These are phyloP conservation scores for Enteromius treurensis DNA, from an alignment of 2,797 vertebrate species.

Conservation along the genomic window DNA sequence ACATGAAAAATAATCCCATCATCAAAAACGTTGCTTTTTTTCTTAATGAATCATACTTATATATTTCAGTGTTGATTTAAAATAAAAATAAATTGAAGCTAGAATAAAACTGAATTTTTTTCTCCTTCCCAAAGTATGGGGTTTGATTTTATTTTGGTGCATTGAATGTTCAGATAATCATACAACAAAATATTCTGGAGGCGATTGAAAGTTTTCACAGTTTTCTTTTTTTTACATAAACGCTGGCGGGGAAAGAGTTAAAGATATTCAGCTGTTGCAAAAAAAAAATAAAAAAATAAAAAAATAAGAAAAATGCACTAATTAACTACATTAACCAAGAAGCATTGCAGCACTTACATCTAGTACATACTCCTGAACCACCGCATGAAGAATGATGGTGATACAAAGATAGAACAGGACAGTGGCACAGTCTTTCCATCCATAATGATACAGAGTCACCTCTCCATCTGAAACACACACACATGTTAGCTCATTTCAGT, in stretches of 20 bases:
- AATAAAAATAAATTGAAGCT: no score
- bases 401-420: constrained; percentile 96
- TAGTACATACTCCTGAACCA: constrained; percentile 96
- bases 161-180: no score
- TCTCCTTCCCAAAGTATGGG: no score
- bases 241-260: background rate
- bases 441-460: constrained; percentile 89
- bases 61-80: no score
- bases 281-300: background rate
- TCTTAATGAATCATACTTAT: no score
- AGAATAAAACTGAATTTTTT: no score
- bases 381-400: constrained; percentile 91
- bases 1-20: background rate
- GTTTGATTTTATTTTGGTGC: no score
- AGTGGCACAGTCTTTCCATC: constrained; percentile 91
- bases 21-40: no score
- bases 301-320: no score
- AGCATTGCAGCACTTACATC: constrained; percentile 84
- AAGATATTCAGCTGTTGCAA: background rate
- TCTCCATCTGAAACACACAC: constrained; percentile 83
- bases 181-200: no score
- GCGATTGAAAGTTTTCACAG: no score
- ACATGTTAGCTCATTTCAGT: background rate
- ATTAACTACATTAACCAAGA: constrained; percentile 31
- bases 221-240: no score